Evolutionary conservation across 2,888 invertebrate genomes (phyloP), one percentile per base, ranked within the genome.

Genomic region (Oscheius sp.): DNA sequence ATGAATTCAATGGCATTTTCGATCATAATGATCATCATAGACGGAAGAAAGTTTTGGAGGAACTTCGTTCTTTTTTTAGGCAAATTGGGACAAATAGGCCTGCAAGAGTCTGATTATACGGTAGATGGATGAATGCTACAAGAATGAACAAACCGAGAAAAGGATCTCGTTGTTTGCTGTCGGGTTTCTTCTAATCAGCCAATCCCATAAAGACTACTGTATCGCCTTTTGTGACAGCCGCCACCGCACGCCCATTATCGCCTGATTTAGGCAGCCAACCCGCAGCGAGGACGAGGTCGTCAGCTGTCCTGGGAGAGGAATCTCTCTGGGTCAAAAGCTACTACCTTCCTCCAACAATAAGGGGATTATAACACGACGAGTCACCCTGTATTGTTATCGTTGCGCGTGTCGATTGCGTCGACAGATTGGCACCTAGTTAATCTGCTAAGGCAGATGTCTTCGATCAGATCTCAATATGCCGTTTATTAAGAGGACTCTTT

Each of bases 201-300:
- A 6, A 23, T 48, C 48, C 3, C 48, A 48, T 48, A 23, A 48
- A 20, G 42, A 42, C 17, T 42, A 42, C 42, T 42, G 42, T 42
- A 48, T 3, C 33, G 31, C 31, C 37, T 64, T n/a, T 64, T 64
- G 64, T 64, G 64, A 64, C 64, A 64, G 64, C 64, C 64, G 64
- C 48, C 27, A 20, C 29, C 33, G 29, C 64, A 48, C 46, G 48
- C 64, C 64, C 64, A 64, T 64, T 64, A 50, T 64, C 64, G 50
- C 45, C 33, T 64, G 64, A 64, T 64, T 48, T 64, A 64, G 48
- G 29, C 23, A 34, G n/a, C n/a, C 48, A 20, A 42, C 64, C 64
- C 64, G 64, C 50, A 20, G 64, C 8, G 64, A 33, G 48, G 61
- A 45, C 42, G 61, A 61, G 61, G 61, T 45, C 61, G 31, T 57